Evolutionary conservation across 2,113 vertebrate species (phyloP), one percentile per base, ranked within the genome.

Genomic region (Prolemur simus): DNA sequence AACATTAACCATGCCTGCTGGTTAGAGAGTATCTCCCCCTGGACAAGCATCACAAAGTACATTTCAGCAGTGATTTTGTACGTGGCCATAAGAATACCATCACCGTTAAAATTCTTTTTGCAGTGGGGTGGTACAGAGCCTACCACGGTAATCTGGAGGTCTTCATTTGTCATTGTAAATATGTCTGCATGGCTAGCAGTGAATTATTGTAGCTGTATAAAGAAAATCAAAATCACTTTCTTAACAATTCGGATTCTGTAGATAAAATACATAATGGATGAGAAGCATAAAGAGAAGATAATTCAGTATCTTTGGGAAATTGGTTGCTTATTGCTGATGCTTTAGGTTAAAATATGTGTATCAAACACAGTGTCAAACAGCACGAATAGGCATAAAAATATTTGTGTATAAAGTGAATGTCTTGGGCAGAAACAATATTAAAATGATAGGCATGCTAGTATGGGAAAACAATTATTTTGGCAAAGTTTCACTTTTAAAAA

Each of bases 121-220:
- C 58, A 84, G 2, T 82, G 49, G 60, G 89, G 78, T 94, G 39
- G 90, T 95, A 58, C 78, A 95, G 74, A 80, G 25, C 52, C 96
- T 97, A 93, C 81, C 84, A 81, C 37, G 2, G 69, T 89, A 94
- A 93, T 93, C 96, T 47, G 27, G 91, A 95, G 92, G 81, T 96
- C 52, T 97, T 98, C 95, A 94, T 98, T 98, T 98, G 98, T 98
- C 97, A 95, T 91, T 6, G 86, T 96, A 94, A 98, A 98, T 96
- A 94, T 83, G 94, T 97, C 98, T 95, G 69, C 2, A 17, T 81
- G 96, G 89, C 92, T 84, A 92, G 76, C 96, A 96, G 95, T 98
- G 97, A 97, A 98, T 98, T 98, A 97, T 76, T 81, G 90, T 80
- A 97, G 91, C 93, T n/a, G 74, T 64, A 63, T 93, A 96, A 32